Evolutionary conservation across 2,113 vertebrate species (phyloP), one percentile per base, ranked within the genome.

Genomic region (Camelus bactrianus): DNA sequence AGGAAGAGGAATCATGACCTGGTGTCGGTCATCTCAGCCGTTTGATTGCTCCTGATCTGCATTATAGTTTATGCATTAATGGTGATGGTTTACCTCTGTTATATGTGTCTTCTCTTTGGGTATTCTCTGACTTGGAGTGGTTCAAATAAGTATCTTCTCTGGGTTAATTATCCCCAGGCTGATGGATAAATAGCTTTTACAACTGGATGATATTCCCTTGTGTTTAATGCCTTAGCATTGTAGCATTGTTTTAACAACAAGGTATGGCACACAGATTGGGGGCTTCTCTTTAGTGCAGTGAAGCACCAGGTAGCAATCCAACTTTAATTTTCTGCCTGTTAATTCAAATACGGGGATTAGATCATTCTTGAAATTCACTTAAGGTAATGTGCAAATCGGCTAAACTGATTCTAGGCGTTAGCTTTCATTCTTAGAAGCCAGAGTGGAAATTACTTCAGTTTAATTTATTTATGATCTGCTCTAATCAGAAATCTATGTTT

Each of bases 301-400:
- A 93, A 84, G 35, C 50, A 73, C 50, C 65, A 81, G 65, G 24
- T 75, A 86, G 73, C 79, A 50, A 89, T 83, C 48, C 89, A 89
- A 2, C 64, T 83, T 91, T 81, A 92, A 95, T 95, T 95, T 94
- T 88, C 76, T 81, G 54, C 60, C 81, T 96, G 65, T 86, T 92
- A 89, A 73, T 94, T 95, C 96, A 92, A 92, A 81, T 42, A 32
- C 8, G 42, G 48, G 17, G 42, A 38, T 96, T 89, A 81, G 64
- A 80, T 64, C 75, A 46, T 46, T 97, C 60, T 58, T 92, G 58
- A 91, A 92, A 93, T 93, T 93, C 75, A 84, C 60, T 81, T 83
- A 89, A 81, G 82, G 48, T 65, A 82, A 79, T 91, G 70, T 82
- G 67, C 9, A 65, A 54, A 65, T 85, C 28, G 35, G 4, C 16